Evolutionary conservation across 2,888 invertebrate genomes (phyloP).

Genomic region (Polydrusus tereticollis): DNA sequence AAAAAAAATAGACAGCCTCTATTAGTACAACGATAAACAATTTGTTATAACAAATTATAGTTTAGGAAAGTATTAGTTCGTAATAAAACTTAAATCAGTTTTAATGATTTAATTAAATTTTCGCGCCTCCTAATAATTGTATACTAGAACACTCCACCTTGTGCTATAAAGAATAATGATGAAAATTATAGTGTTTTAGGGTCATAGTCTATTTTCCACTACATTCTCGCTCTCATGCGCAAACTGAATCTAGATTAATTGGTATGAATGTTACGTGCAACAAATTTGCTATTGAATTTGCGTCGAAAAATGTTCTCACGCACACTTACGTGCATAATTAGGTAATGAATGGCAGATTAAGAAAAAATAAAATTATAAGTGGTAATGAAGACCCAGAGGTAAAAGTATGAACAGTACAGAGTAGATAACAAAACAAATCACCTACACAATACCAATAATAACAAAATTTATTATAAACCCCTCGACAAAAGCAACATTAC

Average conservation of each 20-base stretch:
- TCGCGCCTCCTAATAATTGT: neutral
- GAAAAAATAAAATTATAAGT: neutral
- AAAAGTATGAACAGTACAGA: no score
- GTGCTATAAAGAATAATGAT: slow-evolving; percentile 26
- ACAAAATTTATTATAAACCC: no score
- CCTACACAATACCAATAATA: no score
- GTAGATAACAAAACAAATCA: no score
- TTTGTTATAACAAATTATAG: no score
- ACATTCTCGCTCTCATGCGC: slow-evolving; percentile 17
- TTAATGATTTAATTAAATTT: no score
- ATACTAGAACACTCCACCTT: neutral
- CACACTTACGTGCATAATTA: neutral
- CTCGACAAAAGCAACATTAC: no score
- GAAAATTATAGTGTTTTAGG: slow-evolving; percentile 27
- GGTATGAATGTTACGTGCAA: slow-evolving; percentile 6
- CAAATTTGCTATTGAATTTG: slow-evolving; percentile 11
- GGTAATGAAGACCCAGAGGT: neutral
- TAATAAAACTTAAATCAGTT: no score
- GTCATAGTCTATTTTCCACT: slow-evolving; percentile 33
- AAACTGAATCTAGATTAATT: slow-evolving; percentile 24
- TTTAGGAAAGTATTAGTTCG: no score
- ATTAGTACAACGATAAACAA: no score
- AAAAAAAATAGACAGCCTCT: no score
- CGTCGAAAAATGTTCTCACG: slow-evolving; percentile 9
- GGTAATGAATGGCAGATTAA: neutral